Percentiles rank a stretch among this genome's conserved stretches.
Evolutionary conservation across 92 coral and sea anemone genomes (phyloP).

Genomic region (Heliopora coerulea): DNA sequence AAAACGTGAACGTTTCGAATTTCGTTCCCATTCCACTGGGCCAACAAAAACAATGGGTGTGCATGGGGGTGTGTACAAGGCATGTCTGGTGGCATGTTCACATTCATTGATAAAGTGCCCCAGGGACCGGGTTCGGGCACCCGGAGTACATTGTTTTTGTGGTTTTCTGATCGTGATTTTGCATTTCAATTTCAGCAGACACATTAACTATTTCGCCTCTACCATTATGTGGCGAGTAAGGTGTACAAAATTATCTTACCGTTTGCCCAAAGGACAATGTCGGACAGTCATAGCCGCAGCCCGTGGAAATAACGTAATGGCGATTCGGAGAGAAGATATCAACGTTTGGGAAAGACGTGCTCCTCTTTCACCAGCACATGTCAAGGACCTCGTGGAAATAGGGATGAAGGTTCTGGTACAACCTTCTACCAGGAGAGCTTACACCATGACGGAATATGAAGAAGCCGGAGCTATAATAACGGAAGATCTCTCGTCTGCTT

Average conservation of each 20-base stretch:
- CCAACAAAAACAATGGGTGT: too few relatives aligned
- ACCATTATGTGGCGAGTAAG: slow-evolving; percentile 29
- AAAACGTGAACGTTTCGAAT: too few relatives aligned
- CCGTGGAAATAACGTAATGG: slow-evolving; percentile 65
- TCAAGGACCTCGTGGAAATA: slow-evolving; percentile 81
- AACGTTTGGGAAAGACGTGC: slow-evolving; percentile 98
- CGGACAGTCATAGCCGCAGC: slow-evolving; percentile 14
- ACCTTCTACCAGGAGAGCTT: slow-evolving; percentile 94
- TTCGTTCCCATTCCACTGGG: too few relatives aligned
- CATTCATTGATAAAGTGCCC: too few relatives aligned
- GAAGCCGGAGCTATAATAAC: slow-evolving; percentile 87
- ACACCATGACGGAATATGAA: slow-evolving; percentile 97
- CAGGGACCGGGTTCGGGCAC: too few relatives aligned
- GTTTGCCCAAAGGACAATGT: neutral
- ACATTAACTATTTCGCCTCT: neutral
- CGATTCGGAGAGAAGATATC: slow-evolving; percentile 93
- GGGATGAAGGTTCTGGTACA: slow-evolving; percentile 93
- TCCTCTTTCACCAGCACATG: slow-evolving; percentile 94
- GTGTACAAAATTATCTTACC: neutral
- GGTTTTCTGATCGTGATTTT: too few relatives aligned
- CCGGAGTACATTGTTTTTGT: too few relatives aligned
- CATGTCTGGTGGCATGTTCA: too few relatives aligned
- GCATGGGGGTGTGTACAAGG: too few relatives aligned
- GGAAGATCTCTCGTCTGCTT: slow-evolving; percentile 82
- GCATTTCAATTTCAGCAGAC: too few relatives aligned